Evolutionary conservation across 2,888 invertebrate genomes (phyloP).

Genomic region (Xestia c-nigrum): DNA sequence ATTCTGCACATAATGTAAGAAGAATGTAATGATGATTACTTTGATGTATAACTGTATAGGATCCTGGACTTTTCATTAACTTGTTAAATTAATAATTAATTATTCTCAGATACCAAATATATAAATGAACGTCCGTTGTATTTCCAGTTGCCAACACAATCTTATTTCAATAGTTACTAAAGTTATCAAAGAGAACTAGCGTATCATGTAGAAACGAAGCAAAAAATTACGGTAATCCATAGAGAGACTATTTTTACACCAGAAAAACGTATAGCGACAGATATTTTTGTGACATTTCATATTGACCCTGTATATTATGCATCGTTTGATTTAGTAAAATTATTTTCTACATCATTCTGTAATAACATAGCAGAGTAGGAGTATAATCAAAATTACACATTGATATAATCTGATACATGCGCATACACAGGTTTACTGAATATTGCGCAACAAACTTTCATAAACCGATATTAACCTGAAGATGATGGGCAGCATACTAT

Average conservation of each 20-base stretch:
- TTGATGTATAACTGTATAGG: background rate
- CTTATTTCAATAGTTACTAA: background rate
- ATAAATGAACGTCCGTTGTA: background rate
- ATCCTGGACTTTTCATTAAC: background rate
- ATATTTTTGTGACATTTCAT: background rate
- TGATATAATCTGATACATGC: slow-evolving; percentile 3
- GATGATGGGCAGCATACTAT: background rate
- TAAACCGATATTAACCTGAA: background rate
- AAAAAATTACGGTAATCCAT: background rate
- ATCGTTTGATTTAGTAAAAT: background rate
- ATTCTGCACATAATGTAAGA: background rate
- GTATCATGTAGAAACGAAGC: background rate
- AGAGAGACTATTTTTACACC: background rate
- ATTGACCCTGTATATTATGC: too few species aligned
- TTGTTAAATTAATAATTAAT: background rate
- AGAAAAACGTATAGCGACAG: background rate
- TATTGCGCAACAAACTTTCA: background rate
- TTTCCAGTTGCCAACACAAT: background rate
- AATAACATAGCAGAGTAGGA: background rate
- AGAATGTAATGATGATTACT: background rate
- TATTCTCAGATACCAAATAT: background rate
- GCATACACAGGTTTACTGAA: slow-evolving; percentile 12
- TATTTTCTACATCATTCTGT: background rate
- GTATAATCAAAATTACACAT: background rate
- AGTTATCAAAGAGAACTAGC: background rate